These are phyloP conservation scores for Mormyrus iriodes DNA, from an alignment of 2,113 vertebrate species.

Conservation along the genomic window DNA sequence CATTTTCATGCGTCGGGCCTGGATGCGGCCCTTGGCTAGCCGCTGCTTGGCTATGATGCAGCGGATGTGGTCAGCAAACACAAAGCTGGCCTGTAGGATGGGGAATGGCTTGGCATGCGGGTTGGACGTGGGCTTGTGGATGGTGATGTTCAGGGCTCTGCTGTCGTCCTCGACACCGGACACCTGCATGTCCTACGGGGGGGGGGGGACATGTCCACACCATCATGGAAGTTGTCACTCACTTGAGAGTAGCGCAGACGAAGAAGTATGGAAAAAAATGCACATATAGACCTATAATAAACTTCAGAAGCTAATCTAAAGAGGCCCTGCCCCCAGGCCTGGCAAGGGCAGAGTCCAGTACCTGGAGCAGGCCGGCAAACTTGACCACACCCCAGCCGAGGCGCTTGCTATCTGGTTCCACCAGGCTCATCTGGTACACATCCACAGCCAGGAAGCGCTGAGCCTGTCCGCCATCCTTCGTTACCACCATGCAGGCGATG, in stretches of 20 bases:
- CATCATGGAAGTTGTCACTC: background rate
- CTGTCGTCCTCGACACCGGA: constrained; percentile 95
- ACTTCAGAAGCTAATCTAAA: background rate
- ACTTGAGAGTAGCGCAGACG: background rate
- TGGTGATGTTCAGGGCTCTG: constrained; percentile 85
- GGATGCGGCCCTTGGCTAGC: constrained; percentile 92
- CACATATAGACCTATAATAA: background rate
- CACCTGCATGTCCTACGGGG: constrained; percentile 91
- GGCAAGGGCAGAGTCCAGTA: constrained; percentile 22
- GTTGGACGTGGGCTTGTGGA: constrained; percentile 92
- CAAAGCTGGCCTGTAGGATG: constrained; percentile 93
- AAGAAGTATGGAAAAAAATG: background rate
- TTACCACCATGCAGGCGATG: constrained; percentile 91
- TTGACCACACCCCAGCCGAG: constrained; percentile 97
- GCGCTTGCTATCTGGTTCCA: constrained; percentile 88
- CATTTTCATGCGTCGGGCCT: constrained; percentile 94
- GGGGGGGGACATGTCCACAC: background rate
- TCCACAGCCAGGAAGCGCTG: constrained; percentile 94
- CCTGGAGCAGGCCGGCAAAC: constrained; percentile 92
- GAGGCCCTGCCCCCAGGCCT: background rate
- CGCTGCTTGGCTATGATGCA: constrained; percentile 97
- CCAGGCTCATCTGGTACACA: constrained; percentile 96
- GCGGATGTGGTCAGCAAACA: constrained; percentile 95
- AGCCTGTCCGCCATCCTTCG: constrained; percentile 83
- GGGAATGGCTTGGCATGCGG: constrained; percentile 94